phyloP scores from a whole-genome alignment of 2,888 invertebrate genomes.

The Cheilosia impressa region DNA sequence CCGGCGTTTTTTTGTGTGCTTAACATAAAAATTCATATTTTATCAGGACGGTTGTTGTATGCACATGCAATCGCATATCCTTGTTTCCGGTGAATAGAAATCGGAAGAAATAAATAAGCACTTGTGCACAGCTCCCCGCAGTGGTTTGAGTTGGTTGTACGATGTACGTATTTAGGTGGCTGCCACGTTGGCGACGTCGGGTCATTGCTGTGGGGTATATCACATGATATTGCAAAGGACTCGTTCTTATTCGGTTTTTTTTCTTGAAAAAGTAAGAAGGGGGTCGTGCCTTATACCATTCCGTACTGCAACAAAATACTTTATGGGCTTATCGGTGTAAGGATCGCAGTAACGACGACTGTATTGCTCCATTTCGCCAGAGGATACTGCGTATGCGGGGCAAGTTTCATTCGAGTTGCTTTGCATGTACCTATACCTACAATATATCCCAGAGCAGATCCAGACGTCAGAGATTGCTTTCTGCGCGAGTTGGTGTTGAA shows the following conservation, averaged over 20 bases:
- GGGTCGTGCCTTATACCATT: slow-evolving; percentile 31
- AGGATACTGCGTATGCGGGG: neutral
- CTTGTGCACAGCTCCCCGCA: slow-evolving; percentile 35
- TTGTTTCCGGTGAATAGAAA: slow-evolving; percentile 72
- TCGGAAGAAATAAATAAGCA: slow-evolving; percentile 74
- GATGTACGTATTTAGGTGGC: neutral
- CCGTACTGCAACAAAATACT: slow-evolving; percentile 61
- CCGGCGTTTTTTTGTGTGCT: slow-evolving; percentile 53
- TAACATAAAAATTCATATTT: slow-evolving; percentile 73
- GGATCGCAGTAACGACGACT: slow-evolving; percentile 42
- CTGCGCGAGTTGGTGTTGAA: no score
- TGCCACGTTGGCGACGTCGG: neutral
- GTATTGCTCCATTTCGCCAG: slow-evolving; percentile 1
- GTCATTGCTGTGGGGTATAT: slow-evolving; percentile 4
- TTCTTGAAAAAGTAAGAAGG: neutral
- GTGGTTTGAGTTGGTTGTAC: slow-evolving; percentile 3
- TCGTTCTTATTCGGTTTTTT: neutral
- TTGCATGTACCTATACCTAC: neutral
- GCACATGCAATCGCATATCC: slow-evolving; percentile 75
- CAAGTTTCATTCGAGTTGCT: neutral
- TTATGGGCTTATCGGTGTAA: slow-evolving; percentile 59
- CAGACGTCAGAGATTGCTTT: no score
- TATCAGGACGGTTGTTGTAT: slow-evolving; percentile 62
- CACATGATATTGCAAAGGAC: neutral
- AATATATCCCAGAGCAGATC: neutral